These are phyloP conservation scores for Papilio machaon DNA, from an alignment of 1,140 invertebrate species.

Conservation along the genomic window DNA sequence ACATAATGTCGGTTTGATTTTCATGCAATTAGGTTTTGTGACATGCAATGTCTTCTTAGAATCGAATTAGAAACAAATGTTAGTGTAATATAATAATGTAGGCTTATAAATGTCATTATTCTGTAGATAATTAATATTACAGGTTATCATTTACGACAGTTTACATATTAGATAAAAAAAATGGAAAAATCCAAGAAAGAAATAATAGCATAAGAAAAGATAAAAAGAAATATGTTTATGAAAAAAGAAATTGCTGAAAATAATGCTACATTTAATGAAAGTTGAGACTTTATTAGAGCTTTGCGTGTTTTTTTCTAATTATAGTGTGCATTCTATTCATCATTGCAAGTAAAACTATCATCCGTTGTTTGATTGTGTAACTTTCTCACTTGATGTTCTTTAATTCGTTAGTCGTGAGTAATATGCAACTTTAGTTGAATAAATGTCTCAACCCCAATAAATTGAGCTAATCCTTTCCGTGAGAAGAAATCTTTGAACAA, in stretches of 20 bases:
- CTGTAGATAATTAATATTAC: not conserved
- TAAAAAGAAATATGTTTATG: not conserved
- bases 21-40: constrained; percentile 19
- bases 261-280: too few species aligned
- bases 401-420: constrained; percentile 1
- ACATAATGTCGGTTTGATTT: constrained; percentile 33
- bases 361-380: not conserved
- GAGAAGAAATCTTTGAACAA: constrained; percentile 4
- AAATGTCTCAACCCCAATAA: constrained; percentile 20
- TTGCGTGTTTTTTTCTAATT: constrained; percentile 11
- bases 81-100: not conserved
- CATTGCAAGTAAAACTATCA: not conserved
- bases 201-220: not conserved
- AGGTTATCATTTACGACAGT: not conserved
- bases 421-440: constrained; percentile 10
- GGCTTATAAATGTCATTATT: not conserved
- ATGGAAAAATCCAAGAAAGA: too few species aligned
- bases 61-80: not conserved
- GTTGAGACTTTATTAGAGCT: not conserved
- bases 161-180: too few species aligned
- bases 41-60: constrained; percentile 31
- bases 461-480: not conserved
- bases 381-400: not conserved
- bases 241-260: too few species aligned
- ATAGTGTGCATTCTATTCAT: not conserved